Percentiles rank a stretch among this genome's conserved stretches.
Evolutionary conservation across 2,113 vertebrate genomes (phyloP).

Genomic region (Speoplatyrhinus poulsoni): DNA sequence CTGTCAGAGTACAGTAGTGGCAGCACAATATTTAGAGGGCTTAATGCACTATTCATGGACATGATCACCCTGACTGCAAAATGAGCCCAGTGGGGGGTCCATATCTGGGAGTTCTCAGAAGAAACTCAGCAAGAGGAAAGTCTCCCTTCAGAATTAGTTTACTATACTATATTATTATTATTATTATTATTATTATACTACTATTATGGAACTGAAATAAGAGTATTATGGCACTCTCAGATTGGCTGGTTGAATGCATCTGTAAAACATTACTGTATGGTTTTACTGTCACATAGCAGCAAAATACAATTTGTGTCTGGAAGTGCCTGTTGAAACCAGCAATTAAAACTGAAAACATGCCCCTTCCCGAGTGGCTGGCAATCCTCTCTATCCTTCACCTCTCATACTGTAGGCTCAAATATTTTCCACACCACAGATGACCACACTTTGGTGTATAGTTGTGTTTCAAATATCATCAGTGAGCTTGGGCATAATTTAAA

Average conservation of each 20-base stretch:
- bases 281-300: background rate
- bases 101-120: conserved; percentile 21
- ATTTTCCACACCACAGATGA: no score
- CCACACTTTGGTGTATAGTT: no score
- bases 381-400: no score
- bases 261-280: conserved; percentile 12
- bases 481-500: no score
- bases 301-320: no score
- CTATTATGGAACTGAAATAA: conserved; percentile 49
- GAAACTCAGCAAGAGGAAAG: conserved; percentile 29
- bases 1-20: conserved; percentile 8
- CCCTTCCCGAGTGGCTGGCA: no score
- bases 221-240: conserved; percentile 5
- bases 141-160: conserved; percentile 43
- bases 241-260: conserved; percentile 18
- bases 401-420: no score
- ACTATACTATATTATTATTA: no score
- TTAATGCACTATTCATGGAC: conserved; percentile 58
- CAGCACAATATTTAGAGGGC: conserved; percentile 40
- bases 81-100: conserved; percentile 26
- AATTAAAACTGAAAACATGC: no score
- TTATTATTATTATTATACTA: no score
- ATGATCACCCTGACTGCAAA: conserved; percentile 51
- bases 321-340: no score
- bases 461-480: no score